These are phyloP conservation scores for Acipenser ruthenus DNA, from an alignment of 2,797 vertebrate species.

Conservation along the genomic window DNA sequence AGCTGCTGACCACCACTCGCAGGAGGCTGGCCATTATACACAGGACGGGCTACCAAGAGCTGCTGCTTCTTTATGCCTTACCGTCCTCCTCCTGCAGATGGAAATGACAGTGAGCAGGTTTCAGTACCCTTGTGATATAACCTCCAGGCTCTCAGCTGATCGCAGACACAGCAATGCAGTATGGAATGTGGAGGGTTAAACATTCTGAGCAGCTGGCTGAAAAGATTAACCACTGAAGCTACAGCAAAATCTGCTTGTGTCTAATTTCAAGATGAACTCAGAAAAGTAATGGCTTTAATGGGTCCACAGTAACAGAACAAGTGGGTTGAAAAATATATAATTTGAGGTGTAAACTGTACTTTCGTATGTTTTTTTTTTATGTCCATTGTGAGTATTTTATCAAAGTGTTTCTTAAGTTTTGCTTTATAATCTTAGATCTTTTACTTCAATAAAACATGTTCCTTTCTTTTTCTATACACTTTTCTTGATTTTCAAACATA, in stretches of 20 bases:
- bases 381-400: too few species aligned
- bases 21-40: slow-evolving; percentile 77
- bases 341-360: too few species aligned
- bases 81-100: slow-evolving; percentile 13
- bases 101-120: not conserved
- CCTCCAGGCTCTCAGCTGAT: not conserved
- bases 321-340: too few species aligned
- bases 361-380: slow-evolving; percentile 21
- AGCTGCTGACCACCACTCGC: slow-evolving; percentile 64
- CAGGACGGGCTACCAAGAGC: slow-evolving; percentile 14
- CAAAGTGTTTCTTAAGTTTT: too few species aligned
- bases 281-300: too few species aligned
- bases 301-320: too few species aligned
- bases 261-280: too few species aligned
- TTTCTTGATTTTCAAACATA: too few species aligned
- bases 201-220: not conserved
- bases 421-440: too few species aligned
- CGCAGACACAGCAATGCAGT: not conserved
- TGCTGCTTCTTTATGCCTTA: slow-evolving; percentile 26
- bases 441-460: too few species aligned
- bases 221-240: not conserved
- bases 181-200: not conserved
- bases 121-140: not conserved
- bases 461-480: too few species aligned
- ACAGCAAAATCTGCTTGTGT: too few species aligned